phyloP scores from a whole-genome alignment of 2,888 invertebrate genomes.

The Eumacrocentrus americanus region DNA sequence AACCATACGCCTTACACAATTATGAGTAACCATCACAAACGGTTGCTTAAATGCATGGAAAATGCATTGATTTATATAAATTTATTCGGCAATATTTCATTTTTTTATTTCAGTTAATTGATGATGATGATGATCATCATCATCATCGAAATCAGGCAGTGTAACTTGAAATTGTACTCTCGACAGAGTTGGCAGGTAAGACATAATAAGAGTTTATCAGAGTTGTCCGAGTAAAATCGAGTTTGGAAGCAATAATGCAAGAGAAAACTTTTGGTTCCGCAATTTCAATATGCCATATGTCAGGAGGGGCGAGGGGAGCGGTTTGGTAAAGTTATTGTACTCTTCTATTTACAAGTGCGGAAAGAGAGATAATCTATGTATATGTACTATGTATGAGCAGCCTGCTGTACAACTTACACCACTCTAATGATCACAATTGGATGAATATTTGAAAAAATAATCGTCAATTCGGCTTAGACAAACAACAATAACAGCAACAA shows the following conservation, averaged over 20 bases:
- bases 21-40: background rate
- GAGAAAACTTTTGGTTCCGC: background rate
- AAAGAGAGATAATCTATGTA: constrained; percentile 20
- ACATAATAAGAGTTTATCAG: background rate
- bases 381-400: constrained; percentile 23
- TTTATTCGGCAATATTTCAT: background rate
- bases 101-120: background rate
- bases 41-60: constrained; percentile 12
- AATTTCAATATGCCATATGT: background rate
- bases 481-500: constrained; percentile 40
- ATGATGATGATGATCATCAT: background rate
- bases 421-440: constrained; percentile 35
- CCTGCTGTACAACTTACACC: constrained; percentile 18
- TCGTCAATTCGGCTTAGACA: constrained; percentile 33
- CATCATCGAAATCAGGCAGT: background rate
- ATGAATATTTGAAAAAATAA: constrained; percentile 34
- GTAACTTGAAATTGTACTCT: constrained; percentile 2
- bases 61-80: constrained; percentile 7
- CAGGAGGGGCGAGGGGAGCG: background rate
- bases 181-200: background rate
- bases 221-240: background rate
- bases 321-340: constrained; percentile 31
- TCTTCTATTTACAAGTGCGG: constrained; percentile 31
- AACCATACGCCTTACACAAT: background rate
- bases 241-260: background rate